Base-by-base conservation (phyloP, 37 sponge, comb jelly and placozoan genomes). In the Theonella swinhoei region DNA sequence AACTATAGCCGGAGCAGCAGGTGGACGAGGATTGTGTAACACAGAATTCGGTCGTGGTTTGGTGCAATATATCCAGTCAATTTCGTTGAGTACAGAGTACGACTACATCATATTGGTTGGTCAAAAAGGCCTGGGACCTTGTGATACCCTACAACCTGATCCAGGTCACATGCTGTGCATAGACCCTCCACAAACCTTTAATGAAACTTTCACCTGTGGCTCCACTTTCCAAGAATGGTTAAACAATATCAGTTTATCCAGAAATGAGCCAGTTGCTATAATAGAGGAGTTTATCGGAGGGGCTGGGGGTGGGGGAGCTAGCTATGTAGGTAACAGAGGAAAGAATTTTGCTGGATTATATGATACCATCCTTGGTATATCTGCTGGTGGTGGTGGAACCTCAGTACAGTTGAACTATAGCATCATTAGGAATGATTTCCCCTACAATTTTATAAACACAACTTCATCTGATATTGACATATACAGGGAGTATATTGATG, bases 291-390 rank as follows among this genome's bases (percentile, higher is more conserved):
- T 54, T 35, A 62, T 3, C 60, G 90, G 90, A 2, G 90, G 85
- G 2, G 90, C 85, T 1, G 80, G 80, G 40, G 90, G 81, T 38
- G 90, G 90, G 42, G 90, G 90, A 68, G 85, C 74, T 29, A 90
- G 85, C 62, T 37, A 84, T 41, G 35, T 90, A 0, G 26, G 83
- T 35, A 39, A 25, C 30, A 47, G 54, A 47, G 11, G 54, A 14
- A 24, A 35, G 26, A 34, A 25, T 1, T 28, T 22, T 61, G 40
- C 39, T 4, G 63, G 61, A 5, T 70, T 81, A 14, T n/a, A 26
- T 39, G 42, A 20, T 64, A 30, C 7, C 0, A 70, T 82, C 29
- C 19, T 77, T 35, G 77, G 76, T 0, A 34, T 84, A 19, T 76
- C 72, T 61, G 81, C 61, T 28, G 90, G 90, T 36, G 90, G 90